phyloP scores from a whole-genome alignment of 30 jellyfish, hydroid and myxozoan genomes.

The Cassiopea andromeda region DNA sequence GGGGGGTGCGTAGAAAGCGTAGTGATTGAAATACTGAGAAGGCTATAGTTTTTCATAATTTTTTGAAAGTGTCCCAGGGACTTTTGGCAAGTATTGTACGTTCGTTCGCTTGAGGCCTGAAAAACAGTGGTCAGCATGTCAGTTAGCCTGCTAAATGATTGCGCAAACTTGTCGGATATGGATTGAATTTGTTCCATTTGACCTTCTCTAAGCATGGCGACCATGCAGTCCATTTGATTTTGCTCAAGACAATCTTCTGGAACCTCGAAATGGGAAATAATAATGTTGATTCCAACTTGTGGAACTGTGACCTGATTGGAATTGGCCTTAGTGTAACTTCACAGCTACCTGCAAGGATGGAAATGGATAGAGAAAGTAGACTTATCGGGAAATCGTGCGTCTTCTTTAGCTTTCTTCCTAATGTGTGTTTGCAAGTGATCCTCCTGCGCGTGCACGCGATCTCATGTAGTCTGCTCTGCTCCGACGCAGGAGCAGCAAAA shows the following conservation, averaged over 20 bases:
- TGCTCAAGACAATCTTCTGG: neutral
- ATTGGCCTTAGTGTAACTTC: neutral
- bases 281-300: neutral
- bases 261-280: too few species aligned
- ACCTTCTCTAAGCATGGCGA: neutral
- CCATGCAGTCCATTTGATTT: neutral
- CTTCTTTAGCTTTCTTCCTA: neutral
- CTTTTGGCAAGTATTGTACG: too few species aligned
- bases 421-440: conserved; percentile 44
- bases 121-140: neutral
- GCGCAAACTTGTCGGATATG: neutral
- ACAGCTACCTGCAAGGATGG: neutral
- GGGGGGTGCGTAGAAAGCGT: too few species aligned
- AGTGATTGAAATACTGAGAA: too few species aligned
- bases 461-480: conserved; percentile 47
- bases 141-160: neutral
- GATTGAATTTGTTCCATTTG: neutral
- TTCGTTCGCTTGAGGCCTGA: neutral
- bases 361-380: neutral
- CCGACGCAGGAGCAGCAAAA: conserved; percentile 41
- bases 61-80: too few species aligned
- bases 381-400: conserved; percentile 16
- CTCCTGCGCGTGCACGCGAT: conserved; percentile 50
- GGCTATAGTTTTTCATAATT: too few species aligned
- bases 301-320: neutral